phyloP scores from a whole-genome alignment of 2,113 vertebrate genomes.

The Caranx ignobilis region DNA sequence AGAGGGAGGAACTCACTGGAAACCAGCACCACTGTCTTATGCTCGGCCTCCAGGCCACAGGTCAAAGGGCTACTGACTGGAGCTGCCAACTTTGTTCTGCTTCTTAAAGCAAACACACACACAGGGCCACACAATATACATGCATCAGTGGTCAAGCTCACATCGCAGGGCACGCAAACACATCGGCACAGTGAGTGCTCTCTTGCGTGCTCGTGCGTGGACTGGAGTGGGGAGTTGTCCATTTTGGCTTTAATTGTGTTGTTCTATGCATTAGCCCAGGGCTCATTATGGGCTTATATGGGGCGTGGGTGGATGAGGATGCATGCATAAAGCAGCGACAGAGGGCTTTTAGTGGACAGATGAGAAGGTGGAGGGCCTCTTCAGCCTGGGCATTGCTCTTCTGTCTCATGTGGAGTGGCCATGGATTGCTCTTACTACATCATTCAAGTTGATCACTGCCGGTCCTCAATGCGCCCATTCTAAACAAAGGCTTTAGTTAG shows the following conservation, averaged over 20 bases:
- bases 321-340: conserved; percentile 45
- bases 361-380: conserved; percentile 74
- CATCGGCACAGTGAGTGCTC: conserved; percentile 48
- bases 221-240: conserved; percentile 57
- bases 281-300: conserved; percentile 60
- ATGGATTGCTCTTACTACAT: conserved; percentile 64
- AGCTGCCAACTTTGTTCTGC: conserved; percentile 45
- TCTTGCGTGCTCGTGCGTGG: conserved; percentile 28
- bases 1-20: conserved; percentile 46
- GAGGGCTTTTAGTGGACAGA: conserved; percentile 68
- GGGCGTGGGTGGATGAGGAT: conserved; percentile 68
- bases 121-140: neutral
- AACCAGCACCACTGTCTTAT: conserved; percentile 47
- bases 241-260: conserved; percentile 74
- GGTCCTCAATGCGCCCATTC: conserved; percentile 26
- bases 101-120: conserved; percentile 22
- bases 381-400: conserved; percentile 55
- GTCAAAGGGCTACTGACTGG: conserved; percentile 60
- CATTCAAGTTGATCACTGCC: conserved; percentile 54
- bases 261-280: conserved; percentile 71
- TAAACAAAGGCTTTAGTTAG: conserved; percentile 60
- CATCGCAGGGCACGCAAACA: conserved; percentile 33
- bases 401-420: conserved; percentile 61
- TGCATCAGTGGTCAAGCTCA: conserved; percentile 47
- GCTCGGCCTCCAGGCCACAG: conserved; percentile 36